phyloP scores from a whole-genome alignment of 2,888 invertebrate genomes.

The Thecocarcelia acutangulata region DNA sequence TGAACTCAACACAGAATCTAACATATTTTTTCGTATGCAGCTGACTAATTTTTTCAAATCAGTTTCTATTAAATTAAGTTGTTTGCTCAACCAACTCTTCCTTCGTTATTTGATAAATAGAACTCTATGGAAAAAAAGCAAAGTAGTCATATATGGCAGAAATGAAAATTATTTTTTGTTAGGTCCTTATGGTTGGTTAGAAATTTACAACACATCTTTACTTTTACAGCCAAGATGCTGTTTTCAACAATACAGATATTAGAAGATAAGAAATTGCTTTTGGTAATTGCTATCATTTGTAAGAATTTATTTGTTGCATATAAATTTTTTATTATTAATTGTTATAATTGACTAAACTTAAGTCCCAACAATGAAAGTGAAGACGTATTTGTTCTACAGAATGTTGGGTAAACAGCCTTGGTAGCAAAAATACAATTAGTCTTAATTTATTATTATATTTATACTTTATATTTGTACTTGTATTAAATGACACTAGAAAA shows the following conservation, averaged over 20 bases:
- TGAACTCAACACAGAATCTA: too few relatives aligned
- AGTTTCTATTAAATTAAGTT: too few relatives aligned
- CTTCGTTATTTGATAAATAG: neutral
- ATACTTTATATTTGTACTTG: too few relatives aligned
- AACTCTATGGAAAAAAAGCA: neutral
- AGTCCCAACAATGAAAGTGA: neutral
- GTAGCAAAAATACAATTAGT: too few relatives aligned
- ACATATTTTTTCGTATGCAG: too few relatives aligned
- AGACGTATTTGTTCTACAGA: too few relatives aligned
- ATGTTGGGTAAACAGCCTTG: too few relatives aligned
- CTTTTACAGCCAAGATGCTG: neutral
- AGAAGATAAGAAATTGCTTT: conserved; percentile 6
- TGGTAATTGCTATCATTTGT: conserved; percentile 34
- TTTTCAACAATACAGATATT: neutral
- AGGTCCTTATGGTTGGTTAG: neutral
- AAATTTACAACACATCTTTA: neutral
- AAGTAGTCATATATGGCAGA: neutral
- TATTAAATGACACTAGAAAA: too few relatives aligned
- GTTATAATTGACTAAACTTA: conserved; percentile 16
- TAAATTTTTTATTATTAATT: conserved; percentile 10
- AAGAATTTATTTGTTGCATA: neutral
- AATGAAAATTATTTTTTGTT: conserved; percentile 20
- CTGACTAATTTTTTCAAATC: too few relatives aligned
- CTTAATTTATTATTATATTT: too few relatives aligned
- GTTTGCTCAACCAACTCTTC: neutral